Conservation (phyloP, 2,888 invertebrate genomes). For the Epinotia nisella region DNA sequence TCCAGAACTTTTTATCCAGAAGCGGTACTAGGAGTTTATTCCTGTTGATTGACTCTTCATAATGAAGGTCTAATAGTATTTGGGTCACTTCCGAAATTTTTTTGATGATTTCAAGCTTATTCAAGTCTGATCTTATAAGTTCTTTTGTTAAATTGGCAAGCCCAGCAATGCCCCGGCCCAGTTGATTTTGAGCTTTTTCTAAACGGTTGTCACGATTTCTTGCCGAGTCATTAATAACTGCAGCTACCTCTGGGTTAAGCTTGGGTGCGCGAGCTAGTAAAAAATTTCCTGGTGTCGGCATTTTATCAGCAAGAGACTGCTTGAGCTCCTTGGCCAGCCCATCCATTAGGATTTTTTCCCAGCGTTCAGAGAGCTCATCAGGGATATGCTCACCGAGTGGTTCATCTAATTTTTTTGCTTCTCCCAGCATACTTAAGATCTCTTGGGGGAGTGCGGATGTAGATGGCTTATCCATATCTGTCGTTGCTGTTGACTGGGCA, state of each 20-base stretch:
- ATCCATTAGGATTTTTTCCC: not conserved
- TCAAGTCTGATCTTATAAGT: not conserved
- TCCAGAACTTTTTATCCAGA: conserved; percentile 8
- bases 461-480: not conserved
- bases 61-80: not conserved
- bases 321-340: conserved; percentile 14
- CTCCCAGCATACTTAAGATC: not conserved
- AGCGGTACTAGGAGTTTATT: not conserved
- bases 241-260: conserved; percentile 17
- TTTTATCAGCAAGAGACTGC: conserved; percentile 5
- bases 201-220: conserved; percentile 14
- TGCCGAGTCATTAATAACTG: conserved; percentile 7
- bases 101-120: not conserved
- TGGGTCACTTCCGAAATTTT: conserved; percentile 4
- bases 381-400: not conserved
- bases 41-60: conserved; percentile 11
- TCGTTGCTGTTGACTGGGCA: not conserved
- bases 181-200: conserved; percentile 19
- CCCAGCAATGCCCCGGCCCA: conserved; percentile 13
- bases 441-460: not conserved
- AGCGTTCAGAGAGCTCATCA: not conserved
- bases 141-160: conserved; percentile 11
- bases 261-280: conserved; percentile 23
- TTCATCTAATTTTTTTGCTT: not conserved
- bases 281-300: conserved; percentile 8